Conservation (phyloP, 2,888 invertebrate species). For the Neoaliturus tenellus region DNA sequence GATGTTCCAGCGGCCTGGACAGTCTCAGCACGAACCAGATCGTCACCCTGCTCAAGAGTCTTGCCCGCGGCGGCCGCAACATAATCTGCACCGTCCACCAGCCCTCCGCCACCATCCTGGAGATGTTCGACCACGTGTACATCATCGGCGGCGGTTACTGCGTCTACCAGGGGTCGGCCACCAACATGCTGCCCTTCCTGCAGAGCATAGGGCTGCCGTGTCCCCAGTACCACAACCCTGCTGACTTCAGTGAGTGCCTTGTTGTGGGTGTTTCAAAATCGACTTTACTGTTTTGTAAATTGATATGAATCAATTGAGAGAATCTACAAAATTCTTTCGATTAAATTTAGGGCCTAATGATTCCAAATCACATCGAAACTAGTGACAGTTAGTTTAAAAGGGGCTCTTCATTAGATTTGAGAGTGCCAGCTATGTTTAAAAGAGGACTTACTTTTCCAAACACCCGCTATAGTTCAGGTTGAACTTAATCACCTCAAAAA, state of each 20-base stretch:
- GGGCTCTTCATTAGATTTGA: too few species aligned
- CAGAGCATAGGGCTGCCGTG: constrained; percentile 74
- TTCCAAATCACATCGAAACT: too few species aligned
- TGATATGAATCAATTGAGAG: too few species aligned
- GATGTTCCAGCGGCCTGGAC: constrained; percentile 76
- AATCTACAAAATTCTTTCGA: too few species aligned
- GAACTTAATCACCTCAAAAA: too few species aligned
- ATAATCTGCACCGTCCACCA: constrained; percentile 79
- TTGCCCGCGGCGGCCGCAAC: constrained; percentile 75
- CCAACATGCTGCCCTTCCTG: constrained; percentile 75
- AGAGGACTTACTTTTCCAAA: too few species aligned
- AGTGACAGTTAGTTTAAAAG: too few species aligned
- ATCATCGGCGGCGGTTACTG: constrained; percentile 77
- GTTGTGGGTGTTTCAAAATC: background rate
- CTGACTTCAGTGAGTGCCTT: constrained; percentile 75
- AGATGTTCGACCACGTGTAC: constrained; percentile 77
- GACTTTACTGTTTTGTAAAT: too few species aligned
- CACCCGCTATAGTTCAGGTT: too few species aligned
- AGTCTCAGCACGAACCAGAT: constrained; percentile 76
- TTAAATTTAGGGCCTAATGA: too few species aligned
- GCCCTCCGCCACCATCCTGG: constrained; percentile 77
- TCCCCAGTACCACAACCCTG: constrained; percentile 78
- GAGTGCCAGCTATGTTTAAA: too few species aligned
- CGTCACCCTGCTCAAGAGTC: constrained; percentile 73
- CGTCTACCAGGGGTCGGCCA: constrained; percentile 75